Base-by-base conservation (phyloP, 2,888 invertebrate genomes). In the Auanema freiburgensis region DNA sequence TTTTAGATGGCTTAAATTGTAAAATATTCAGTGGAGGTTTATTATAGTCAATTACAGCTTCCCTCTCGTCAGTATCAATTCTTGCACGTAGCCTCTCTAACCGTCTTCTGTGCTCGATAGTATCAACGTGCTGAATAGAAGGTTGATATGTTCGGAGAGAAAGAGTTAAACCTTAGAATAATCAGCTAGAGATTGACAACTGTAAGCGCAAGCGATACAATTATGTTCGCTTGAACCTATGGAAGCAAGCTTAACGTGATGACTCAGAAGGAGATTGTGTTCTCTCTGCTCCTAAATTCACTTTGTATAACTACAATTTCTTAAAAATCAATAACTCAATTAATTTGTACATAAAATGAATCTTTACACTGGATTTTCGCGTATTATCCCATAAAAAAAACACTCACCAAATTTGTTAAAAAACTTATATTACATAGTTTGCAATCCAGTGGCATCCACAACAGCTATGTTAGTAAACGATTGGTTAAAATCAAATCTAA, bases 81-180 rank as follows among this genome's bases (percentile, higher is more conserved):
- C 8, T 16, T 8, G 52, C 52, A 5, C 21, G 24, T 23, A 52
- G 23, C n/a, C 52, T 4, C 8, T 52, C 24, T 18, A 18, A n/a
- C 11, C 52, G 2, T 52, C 23, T 52, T 18, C 52, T 18, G 10
- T 16, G 16, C 46, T 46, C 18, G 8, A 5, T 3, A 10, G 56
- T 42, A 10, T 56, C 43, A 41, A 56, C 56, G 41, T 56, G 56
- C 56, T 56, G 24, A 42, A 56, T 42, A 10, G 3, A 10, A 3
- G 3, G 46, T 46, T 46, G 3, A 16, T 5, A 46, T 21, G 10
- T 8, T 3, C 3, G 16, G 11, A 52, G 11, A 52, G 21, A 52
- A 52, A 52, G 6, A 52, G n/a, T 12, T 18, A 52, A 52, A 56
- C 56, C 56, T 56, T 41, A n/a, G 56, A 56, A 56, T 56, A 56